Evolutionary conservation across 2,888 invertebrate species (phyloP), one percentile per base, ranked within the genome.

Genomic region (Sialis fuliginosa): DNA sequence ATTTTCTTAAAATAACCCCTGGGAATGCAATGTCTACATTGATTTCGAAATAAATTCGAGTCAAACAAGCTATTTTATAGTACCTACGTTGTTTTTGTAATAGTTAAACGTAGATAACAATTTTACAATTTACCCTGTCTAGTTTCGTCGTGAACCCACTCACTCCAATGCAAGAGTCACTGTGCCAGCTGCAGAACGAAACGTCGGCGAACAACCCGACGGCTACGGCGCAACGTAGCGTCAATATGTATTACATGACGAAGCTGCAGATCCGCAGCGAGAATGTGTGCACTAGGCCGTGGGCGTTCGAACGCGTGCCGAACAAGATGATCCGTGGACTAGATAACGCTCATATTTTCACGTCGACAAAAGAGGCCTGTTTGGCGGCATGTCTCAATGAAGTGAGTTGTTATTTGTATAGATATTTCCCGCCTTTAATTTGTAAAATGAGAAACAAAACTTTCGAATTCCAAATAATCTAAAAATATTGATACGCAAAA

Each of bases 231-330:
- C 81, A 81, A 65, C 72, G 85, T 49, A 82, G 89, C 22, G 87
- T 87, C 58, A 91, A 89, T 65, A 86, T 89, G 70, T 92, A 92
- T 66, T 92, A 92, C 72, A 90, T 92, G 89, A 88, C 89, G 58
- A 92, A 92, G 67, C 70, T 92, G 57, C 83, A 85, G 68, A 77
- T 92, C 56, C 71, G 90, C 63, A 87, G 90, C 54, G 92, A 92
- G 62, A 90, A 89, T 62, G 86, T 92, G 5, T 92, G 92, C 62
- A 71, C 86, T 54, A 74, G 92, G 51, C 90, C 91, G 34, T 92
- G 92, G 92, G 76, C 90, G 39, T 92, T 93, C 65, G 92, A 93
- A 65, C 72, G 92, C 42, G 87, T 92, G 39, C 91, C 92, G 4
- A 91, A 91, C 64, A 90, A 90, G 66, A 84, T 90, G 67, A 82